Evolutionary conservation across 2,888 invertebrate species (phyloP), one percentile per base, ranked within the genome.

Genomic region (Scaptodrosophila latifasciaeformis): DNA sequence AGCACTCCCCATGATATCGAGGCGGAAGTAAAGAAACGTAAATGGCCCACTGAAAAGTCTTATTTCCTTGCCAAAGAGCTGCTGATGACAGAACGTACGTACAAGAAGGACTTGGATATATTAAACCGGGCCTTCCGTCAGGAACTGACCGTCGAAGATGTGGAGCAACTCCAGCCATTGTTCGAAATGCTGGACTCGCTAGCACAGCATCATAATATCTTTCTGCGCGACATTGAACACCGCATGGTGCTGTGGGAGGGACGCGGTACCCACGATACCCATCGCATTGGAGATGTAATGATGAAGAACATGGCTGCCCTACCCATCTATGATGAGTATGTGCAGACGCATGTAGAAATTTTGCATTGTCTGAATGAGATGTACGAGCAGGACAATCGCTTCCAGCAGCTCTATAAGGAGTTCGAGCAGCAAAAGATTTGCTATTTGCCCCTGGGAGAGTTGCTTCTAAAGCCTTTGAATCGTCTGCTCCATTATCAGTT

Each of bases 81-180:
- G 69, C 89, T 97, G 49, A 96, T 96, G 95, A 97, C 97, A 0
- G 97, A 98, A 85, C 89, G 97, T 68, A 97, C 97, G 0, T 97
- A 97, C 86, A 95, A 95, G 82, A 94, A 96, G 80, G 97, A 98
- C 85, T 88, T 98, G 70, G 96, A 97, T 84, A 93, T 97, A 35
- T 90, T 97, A 59, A 95, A 95, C 84, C 90, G 93, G 83, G 92
- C 92, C 90, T 92, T 94, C 74, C 89, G 92, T 44, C 92, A 93
- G 74, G 92, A 93, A 80, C 86, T 92, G 18, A 88, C 89, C 21
- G 87, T 89, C 49, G 91, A 91, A 65, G 88, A 89, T 37, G 88
- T 88, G 34, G 87, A 86, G 67, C 67, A 87, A 84, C 47, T 85
- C 84, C 80, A 90, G 87, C 68, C 88, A 82, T 62, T 89, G 81